Evolutionary conservation across 2,888 invertebrate genomes (phyloP), one percentile per base, ranked within the genome.

Genomic region (Abrostola tripartita): DNA sequence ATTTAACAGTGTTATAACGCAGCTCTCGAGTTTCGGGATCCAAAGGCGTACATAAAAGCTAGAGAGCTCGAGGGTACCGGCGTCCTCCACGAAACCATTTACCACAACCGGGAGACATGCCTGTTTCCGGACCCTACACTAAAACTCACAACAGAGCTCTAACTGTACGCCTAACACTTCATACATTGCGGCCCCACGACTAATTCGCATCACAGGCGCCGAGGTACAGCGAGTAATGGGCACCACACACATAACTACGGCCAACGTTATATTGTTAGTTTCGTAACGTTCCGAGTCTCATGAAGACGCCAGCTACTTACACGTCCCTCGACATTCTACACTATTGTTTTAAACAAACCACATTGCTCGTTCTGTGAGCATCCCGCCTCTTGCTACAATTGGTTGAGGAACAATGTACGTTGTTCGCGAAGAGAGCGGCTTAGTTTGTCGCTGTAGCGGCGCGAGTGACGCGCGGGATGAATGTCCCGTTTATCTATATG

Each of bases 291-390:
- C 62, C 63, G 66, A 68, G 79, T 61, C 76, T 81, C 81, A 74
- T 82, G 81, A 84, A 84, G 79, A 81, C 80, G 77, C 76, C 61
- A 80, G 81, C 82, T 82, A 84, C 84, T 84, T 81, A 81, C 71
- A 80, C 69, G 72, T 76, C 75, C 55, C 74, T 71, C 74, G 76
- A 77, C 71, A 63, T 69, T 55, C 64, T 68, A 72, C 67, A 61
- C 78, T 84, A 85, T 88, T 89, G 88, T 88, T 86, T 85, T 80
- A 79, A 84, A 85, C 83, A 83, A 82, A 86, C 81, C 84, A 85
- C 87, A 88, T 87, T 85, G 88, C 89, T 82, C 73, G 83, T 76
- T 76, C 66, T 74, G 79, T 81, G 78, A 80, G 82, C 66, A 63
- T 64, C 81, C 71, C 75, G 57, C 60, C 71, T 75, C 74, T 69